Evolutionary conservation across 2,797 vertebrate species (phyloP).

Genomic region (Miichthys miiuy): DNA sequence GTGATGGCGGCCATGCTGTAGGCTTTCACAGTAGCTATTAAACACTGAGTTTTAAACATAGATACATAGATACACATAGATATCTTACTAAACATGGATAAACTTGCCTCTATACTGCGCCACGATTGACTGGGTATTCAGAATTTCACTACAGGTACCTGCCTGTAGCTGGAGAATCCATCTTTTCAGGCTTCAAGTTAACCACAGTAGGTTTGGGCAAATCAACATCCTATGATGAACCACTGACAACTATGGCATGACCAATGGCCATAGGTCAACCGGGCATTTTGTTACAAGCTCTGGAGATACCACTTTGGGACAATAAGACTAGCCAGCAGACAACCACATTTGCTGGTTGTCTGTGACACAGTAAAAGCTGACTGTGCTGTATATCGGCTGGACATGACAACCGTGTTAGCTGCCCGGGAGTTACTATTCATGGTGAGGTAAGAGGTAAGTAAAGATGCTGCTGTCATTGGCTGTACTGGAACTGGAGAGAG

Average conservation of each 20-base stretch:
- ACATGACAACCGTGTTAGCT: slow-evolving; percentile 99
- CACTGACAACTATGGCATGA: no score
- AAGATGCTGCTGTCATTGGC: no score
- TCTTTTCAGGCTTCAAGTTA: no score
- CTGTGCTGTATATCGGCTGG: slow-evolving; percentile 97
- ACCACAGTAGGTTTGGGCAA: no score
- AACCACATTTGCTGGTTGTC: slow-evolving; percentile 93
- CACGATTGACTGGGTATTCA: neutral
- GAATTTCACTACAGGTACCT: neutral
- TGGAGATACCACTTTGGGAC: slow-evolving; percentile 99
- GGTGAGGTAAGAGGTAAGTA: slow-evolving; percentile 81
- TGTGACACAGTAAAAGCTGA: slow-evolving; percentile 98
- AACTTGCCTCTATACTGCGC: neutral
- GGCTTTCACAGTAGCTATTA: neutral
- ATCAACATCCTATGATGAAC: no score
- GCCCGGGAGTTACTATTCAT: slow-evolving; percentile 98
- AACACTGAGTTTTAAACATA: neutral
- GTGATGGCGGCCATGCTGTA: neutral
- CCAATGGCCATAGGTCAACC: slow-evolving; percentile 83
- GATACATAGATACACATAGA: no score
- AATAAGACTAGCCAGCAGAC: slow-evolving; percentile 99
- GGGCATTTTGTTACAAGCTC: slow-evolving; percentile 97
- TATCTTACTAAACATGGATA: neutral
- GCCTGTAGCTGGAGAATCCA: no score
- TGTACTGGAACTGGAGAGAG: no score